Evolutionary conservation across 2,113 vertebrate genomes (phyloP), one percentile per base, ranked within the genome.

Genomic region (Ciconia boyciana): DNA sequence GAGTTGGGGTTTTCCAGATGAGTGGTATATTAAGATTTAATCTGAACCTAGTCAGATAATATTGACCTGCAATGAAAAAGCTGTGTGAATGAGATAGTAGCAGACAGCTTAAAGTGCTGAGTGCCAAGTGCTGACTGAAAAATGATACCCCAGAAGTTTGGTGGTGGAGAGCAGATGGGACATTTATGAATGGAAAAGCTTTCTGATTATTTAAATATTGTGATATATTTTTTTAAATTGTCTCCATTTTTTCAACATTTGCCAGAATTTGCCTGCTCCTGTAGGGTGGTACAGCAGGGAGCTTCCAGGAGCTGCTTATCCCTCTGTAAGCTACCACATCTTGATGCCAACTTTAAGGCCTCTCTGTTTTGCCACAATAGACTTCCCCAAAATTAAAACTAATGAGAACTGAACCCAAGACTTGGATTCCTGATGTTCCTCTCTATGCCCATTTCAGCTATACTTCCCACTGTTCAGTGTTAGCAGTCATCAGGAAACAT

Each of bases 41-140:
- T 94, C 95, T 96, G 83, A 93, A 77, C 87, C 75, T 48, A 84
- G 93, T 96, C 94, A 94, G 94, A 89, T 96, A 96, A 85, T 95
- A 95, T 90, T 96, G 96, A 96, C 94, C 93, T 80, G 70, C 66
- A 91, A 74, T 93, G 95, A 95, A 95, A 95, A 96, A 95, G 75
- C 89, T 91, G 87, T 83, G 94, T 93, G 91, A 97, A 92, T 82
- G 95, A 94, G 93, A 93, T 76, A 93, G 82, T 81, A 90, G 90
- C 90, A 95, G 94, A 85, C 91, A 95, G 91, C 81, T 90, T 74
- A 54, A 93, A 94, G 93, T 85, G 87, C 84, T 90, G 89, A 94
- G 72, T 95, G 90, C 89, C 90, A 95, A 92, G 55, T 55, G 48
- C 83, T 94, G 94, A 84, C 94, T 92, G 97, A 95, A 96, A 96